Evolutionary conservation across 2,113 vertebrate genomes (phyloP), one percentile per base, ranked within the genome.

Genomic region (Paramisgurnus dabryanus): DNA sequence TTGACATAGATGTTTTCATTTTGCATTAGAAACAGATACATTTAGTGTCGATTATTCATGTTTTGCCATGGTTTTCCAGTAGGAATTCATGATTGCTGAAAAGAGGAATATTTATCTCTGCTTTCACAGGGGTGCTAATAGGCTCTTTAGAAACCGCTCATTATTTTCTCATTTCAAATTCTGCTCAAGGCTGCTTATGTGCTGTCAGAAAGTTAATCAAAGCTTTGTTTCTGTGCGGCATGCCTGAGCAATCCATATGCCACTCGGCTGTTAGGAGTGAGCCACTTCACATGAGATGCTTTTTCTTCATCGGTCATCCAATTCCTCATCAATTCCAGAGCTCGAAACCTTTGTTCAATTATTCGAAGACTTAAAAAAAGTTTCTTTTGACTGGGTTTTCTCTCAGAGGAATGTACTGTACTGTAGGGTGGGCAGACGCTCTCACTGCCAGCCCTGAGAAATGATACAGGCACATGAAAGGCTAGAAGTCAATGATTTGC

Each of bases 401-500:
- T 66, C 40, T 12, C 11, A 17, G 57, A 17, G 66, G 27, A 41
- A 22, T 63, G 40, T 6, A 47, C n/a, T 41, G 7, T 45, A 45
- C 53, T 6, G 55, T 39, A 50, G 39, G 68, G 17, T 34, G 39
- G 49, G 47, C 58, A 61, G 10, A 9, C 39, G 10, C 64, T 18
- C 27, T 1, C 3, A 47, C 79, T 55, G 45, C 61, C 40, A 82
- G 64, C 41, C 6, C 74, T 69, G 49, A 71, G 27, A 58, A 83
- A 81, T 81, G 73, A 87, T 79, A 60, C 49, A 45, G 55, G 8
- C 47, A 72, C 58, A 80, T 83, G 76, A 89, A 88, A 83, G 67
- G 69, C 68, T 65, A 84, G 86, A 87, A 74, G 70, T 84, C 83
- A 86, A 84, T 87, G 85, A 85, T 90, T 85, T 84, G 81, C 79